Base-by-base conservation (phyloP, 2,113 vertebrate species). In the Leuciscus idus region DNA sequence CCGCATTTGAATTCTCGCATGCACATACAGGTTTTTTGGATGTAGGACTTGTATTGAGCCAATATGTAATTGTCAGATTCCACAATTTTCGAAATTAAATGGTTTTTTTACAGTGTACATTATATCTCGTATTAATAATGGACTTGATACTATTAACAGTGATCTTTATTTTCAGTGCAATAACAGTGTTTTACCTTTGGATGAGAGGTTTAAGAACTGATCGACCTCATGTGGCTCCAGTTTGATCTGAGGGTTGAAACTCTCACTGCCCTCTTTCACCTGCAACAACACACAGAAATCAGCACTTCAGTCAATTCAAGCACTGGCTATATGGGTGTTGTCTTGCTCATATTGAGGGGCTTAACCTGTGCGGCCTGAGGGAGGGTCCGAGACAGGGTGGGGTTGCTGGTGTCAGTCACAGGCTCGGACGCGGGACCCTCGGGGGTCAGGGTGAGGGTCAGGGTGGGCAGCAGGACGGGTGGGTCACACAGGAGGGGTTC, bases 181-280 rank as follows among this genome's bases (percentile, higher is more conserved):
- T 15, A 74, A n/a, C 12, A 17, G 17, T 78, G 75, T 11, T 13
- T 28, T 89, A 95, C 95, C 97, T 94, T 98, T 98, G 80, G 97
- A 94, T 74, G 97, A 98, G 64, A 99, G 94, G 91, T 99, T 99
- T 64, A 99, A 95, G 88, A 99, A 99, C 93, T 98, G 98, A 92
- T 99, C 98, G 85, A 99, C 98, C 92, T 99, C 97, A 39, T 99
- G 98, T n/a, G 98, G 98, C 87, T 99, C 98, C 95, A 99, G 89
- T 88, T 99, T 99, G 80, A 99, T 97, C 93, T 98, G 95, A 6
- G 97, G 98, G 86, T 95, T 91, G 84, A 95, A 75, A 5, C 92
- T 96, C 90, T 97, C 96, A 86, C 89, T 92, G 5, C 93, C 92
- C 81, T 96, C 95, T 70, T 98, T 98, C 12, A 95, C 92, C 98